Conservation (phyloP, 1,140 invertebrate species). For the Mercenaria mercenaria region DNA sequence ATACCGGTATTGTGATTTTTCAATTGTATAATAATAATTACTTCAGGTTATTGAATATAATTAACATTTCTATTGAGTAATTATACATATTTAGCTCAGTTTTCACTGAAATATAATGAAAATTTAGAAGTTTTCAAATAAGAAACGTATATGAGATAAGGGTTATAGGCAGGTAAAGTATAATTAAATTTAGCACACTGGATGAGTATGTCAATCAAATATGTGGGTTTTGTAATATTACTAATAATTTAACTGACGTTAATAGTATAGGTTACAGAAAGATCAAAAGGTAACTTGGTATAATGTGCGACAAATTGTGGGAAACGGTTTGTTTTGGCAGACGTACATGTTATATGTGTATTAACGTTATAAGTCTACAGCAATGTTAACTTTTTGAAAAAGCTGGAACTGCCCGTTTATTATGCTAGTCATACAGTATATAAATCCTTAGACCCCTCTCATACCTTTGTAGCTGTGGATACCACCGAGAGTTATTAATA, state of each 20-base stretch:
- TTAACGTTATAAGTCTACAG: too few species aligned
- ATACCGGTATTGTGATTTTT: neutral
- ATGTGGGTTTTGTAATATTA: neutral
- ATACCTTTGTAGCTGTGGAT: too few species aligned
- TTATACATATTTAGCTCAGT: neutral
- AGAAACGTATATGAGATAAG: neutral
- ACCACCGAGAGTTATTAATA: too few species aligned
- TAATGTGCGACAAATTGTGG: neutral
- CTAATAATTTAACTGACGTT: neutral
- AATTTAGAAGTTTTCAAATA: neutral
- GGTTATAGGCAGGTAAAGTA: neutral
- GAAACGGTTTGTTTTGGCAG: neutral
- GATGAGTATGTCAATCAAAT: neutral
- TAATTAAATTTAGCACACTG: neutral
- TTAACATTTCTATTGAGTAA: neutral
- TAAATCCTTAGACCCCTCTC: too few species aligned
- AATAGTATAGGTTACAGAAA: neutral
- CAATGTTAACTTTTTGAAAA: too few species aligned
- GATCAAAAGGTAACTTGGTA: neutral
- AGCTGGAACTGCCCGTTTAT: too few species aligned
- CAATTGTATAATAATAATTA: slow-evolving; percentile 16
- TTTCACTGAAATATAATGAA: slow-evolving; percentile 2
- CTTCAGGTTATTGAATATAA: neutral
- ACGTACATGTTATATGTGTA: too few species aligned
- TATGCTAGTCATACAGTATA: too few species aligned